A percentile compares a stretch with the other conserved stretches of the same genome.
Conservation (phyloP, 2,797 vertebrate species). For the Garrulus glandarius region DNA sequence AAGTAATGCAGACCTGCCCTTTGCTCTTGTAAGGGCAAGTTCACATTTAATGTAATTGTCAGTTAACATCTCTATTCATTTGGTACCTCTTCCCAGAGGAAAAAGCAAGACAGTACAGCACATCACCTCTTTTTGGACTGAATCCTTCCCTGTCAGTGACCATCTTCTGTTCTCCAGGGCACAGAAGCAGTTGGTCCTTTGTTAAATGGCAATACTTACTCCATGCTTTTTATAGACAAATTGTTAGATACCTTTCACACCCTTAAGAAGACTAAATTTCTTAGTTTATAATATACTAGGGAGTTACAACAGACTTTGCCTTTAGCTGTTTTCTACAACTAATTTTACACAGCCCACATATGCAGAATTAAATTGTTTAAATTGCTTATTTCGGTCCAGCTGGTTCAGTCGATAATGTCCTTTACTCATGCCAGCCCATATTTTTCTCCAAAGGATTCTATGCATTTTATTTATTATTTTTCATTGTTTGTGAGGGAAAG, state of each 20-base stretch:
- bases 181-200: background rate
- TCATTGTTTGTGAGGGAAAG: background rate
- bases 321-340: background rate
- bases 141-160: background rate
- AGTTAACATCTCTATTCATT: background rate
- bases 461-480: background rate
- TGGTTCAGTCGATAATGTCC: background rate
- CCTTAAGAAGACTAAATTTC: background rate
- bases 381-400: background rate
- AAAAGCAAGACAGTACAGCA: background rate
- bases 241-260: background rate
- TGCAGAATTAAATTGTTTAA: background rate
- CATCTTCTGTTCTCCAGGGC: background rate
- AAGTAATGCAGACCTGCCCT: background rate
- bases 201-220: background rate
- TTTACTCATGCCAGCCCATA: background rate
- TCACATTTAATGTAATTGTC: background rate
- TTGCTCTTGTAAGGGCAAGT: background rate
- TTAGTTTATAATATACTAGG: background rate
- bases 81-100: background rate
- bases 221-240: background rate
- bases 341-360: background rate
- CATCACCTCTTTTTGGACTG: background rate
- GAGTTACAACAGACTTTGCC: background rate
- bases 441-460: background rate